Evolutionary conservation across 1,140 invertebrate species (phyloP), one percentile per base, ranked within the genome.

Genomic region (Bombyx mandarina): DNA sequence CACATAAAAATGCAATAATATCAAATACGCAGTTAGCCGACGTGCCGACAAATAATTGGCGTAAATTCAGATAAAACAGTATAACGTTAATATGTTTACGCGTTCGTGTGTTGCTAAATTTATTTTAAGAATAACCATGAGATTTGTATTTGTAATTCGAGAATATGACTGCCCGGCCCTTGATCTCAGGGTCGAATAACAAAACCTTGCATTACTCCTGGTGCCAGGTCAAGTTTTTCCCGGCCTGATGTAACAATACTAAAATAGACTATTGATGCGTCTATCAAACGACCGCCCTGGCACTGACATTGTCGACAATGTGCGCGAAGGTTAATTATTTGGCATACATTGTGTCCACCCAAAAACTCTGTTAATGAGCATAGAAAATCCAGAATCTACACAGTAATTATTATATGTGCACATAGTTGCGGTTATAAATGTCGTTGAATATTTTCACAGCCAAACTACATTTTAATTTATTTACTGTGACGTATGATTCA

Each of bases 211-310:
- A 53, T 45, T 43, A 59, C 45, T 49, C 57, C 52, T 66, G 64
- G 61, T 66, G 63, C 62, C 64, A 71, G 69, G 72, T 75, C 69
- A 76, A 72, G 74, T 77, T 79, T 80, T 82, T 79, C 71, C 75
- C 73, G 67, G 77, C 60, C 63, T 73, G 69, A 74, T 77, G 71
- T 78, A 73, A 79, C 60, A 46, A 58, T 66, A 67, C 71, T 57
- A 71, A 78, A 80, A 83, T 81, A 86, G 63, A 57, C 58, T 77
- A 80, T 82, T 86, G 80, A 86, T 86, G 74, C 67, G 62, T 72
- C 68, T 73, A 79, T 72, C 65, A 71, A 59, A 65, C 60, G 63
- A 71, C 67, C 62, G 69, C 67, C 65, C 68, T 76, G 79, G 69
- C 80, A 83, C 71, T 86, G 82, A 85, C 79, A 85, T 80, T 85